Percentiles rank a stretch among this genome's conserved stretches.
Evolutionary conservation across 2,888 invertebrate genomes (phyloP).

Genomic region (Itoplectis maculator): DNA sequence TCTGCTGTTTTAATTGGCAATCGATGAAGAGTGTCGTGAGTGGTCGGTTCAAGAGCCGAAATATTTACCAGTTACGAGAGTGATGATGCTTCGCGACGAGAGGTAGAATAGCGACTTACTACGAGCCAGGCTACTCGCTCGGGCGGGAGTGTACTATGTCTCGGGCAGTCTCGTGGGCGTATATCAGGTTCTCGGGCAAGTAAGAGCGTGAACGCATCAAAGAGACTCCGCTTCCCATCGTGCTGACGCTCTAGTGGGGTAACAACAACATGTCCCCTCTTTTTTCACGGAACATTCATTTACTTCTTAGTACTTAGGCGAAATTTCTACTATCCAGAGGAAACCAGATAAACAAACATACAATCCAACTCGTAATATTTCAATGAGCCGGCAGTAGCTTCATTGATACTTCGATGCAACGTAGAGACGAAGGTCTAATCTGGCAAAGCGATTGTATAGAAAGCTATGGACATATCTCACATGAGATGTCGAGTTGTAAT

Average conservation of each 20-base stretch:
- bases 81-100: constrained; percentile 74
- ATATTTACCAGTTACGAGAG: constrained; percentile 74
- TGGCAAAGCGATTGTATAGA: neutral
- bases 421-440: neutral
- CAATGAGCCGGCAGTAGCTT: neutral
- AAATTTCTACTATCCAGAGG: neutral
- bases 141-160: constrained; percentile 68
- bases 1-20: neutral
- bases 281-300: constrained; percentile 9
- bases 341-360: neutral
- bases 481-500: too few species aligned
- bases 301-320: neutral
- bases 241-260: constrained; percentile 21
- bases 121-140: constrained; percentile 62
- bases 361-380: neutral
- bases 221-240: constrained; percentile 33
- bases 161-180: constrained; percentile 71
- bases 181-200: constrained; percentile 43
- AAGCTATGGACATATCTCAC: too few species aligned
- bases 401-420: too few species aligned
- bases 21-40: neutral
- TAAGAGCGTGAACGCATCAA: constrained; percentile 45
- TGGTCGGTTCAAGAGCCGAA: constrained; percentile 13
- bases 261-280: constrained; percentile 17
- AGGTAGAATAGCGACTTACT: constrained; percentile 75